Evolutionary conservation across 2,113 vertebrate genomes (phyloP).

Genomic region (Chloebia gouldiae): DNA sequence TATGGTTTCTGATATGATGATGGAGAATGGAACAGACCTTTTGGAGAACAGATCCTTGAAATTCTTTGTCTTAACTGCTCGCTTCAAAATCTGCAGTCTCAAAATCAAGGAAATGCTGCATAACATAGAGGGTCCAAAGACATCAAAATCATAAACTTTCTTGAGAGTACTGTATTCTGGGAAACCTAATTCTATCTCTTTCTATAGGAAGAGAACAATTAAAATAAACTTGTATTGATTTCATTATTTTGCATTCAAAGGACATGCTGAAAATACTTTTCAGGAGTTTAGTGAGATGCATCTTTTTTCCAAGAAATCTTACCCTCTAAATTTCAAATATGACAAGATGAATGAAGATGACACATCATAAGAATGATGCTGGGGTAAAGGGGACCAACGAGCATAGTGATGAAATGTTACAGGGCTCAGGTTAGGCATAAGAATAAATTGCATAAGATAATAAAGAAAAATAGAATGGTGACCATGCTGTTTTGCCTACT

Average conservation of each 20-base stretch:
- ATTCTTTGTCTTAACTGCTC: background rate
- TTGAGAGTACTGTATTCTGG: background rate
- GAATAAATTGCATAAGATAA: background rate
- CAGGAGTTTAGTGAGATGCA: background rate
- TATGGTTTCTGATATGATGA: background rate
- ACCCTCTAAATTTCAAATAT: background rate
- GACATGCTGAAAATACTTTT: background rate
- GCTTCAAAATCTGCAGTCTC: background rate
- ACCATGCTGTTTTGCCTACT: background rate
- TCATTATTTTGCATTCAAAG: background rate
- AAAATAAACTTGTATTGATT: background rate
- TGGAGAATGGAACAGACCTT: background rate
- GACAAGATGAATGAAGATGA: slow-evolving; percentile 2
- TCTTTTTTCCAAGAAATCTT: background rate
- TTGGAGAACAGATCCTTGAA: background rate
- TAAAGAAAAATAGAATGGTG: slow-evolving; percentile 12
- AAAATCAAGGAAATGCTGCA: background rate
- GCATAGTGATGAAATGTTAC: slow-evolving; percentile 5
- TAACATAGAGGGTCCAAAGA: fast-evolving
- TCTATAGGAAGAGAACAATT: background rate
- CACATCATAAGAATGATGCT: background rate
- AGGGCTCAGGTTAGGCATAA: background rate
- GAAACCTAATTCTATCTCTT: background rate
- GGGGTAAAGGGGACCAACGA: background rate
- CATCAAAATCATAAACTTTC: background rate